These are phyloP conservation scores for Fistularia commersonii DNA, from an alignment of 2,797 vertebrate genomes.

Conservation along the genomic window DNA sequence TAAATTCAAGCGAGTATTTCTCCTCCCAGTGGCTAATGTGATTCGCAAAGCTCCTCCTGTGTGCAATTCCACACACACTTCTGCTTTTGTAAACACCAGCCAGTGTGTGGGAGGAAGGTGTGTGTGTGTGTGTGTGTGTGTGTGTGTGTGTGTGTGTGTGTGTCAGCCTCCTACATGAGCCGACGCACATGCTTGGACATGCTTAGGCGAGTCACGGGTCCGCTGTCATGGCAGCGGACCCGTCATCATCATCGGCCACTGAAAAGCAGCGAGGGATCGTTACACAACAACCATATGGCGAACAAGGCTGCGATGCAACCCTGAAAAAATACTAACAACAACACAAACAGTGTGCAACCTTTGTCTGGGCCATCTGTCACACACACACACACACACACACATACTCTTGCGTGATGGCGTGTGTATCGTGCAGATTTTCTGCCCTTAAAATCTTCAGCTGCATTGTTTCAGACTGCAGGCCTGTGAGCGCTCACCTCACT, in stretches of 20 bases:
- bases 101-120: not conserved
- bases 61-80: no score
- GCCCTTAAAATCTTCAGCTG: slow-evolving; percentile 12
- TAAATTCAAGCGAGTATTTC: no score
- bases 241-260: not conserved
- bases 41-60: no score
- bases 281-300: slow-evolving; percentile 2
- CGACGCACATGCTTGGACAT: not conserved
- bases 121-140: not conserved
- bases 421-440: not conserved
- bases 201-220: not conserved
- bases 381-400: slow-evolving; percentile 1
- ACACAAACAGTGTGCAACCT: slow-evolving; percentile 3
- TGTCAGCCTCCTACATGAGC: not conserved
- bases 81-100: not conserved
- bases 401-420: slow-evolving; percentile 4
- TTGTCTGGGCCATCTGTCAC: slow-evolving; percentile 29
- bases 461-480: not conserved
- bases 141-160: not conserved
- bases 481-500: not conserved
- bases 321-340: not conserved
- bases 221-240: not conserved
- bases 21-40: no score
- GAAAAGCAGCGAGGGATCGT: not conserved
- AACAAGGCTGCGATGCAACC: slow-evolving; percentile 6